phyloP scores from a whole-genome alignment of 2,888 invertebrate species.

The Dicranocentrus wangi region DNA sequence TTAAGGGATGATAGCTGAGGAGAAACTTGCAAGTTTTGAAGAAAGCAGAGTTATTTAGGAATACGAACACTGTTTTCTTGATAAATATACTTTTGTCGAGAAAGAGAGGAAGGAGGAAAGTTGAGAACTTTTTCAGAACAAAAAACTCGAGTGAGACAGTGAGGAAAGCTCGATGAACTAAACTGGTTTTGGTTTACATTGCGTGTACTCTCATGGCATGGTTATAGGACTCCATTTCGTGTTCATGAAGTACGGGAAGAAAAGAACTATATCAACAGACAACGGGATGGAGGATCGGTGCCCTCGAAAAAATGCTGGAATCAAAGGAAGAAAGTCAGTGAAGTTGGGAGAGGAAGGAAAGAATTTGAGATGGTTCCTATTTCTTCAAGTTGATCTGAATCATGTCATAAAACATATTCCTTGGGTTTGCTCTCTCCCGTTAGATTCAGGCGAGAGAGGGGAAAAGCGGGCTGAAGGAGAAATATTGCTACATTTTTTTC shows the following conservation, averaged over 20 bases:
- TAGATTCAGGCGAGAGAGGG: neutral
- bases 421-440: slow-evolving; percentile 10
- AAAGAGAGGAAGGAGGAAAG: slow-evolving; percentile 33
- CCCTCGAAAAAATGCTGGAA: neutral
- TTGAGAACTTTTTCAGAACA: slow-evolving; percentile 44
- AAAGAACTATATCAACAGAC: no score
- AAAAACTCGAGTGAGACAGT: neutral
- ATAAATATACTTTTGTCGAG: slow-evolving; percentile 29
- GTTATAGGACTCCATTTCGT: neutral
- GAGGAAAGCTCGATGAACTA: neutral
- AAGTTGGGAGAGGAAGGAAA: slow-evolving; percentile 26
- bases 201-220: slow-evolving; percentile 29
- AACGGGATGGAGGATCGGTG: no score
- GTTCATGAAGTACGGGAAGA: no score
- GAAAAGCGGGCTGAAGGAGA: neutral
- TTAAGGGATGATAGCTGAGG: slow-evolving; percentile 23
- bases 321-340: neutral
- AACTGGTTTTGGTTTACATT: slow-evolving; percentile 36
- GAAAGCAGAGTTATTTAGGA: slow-evolving; percentile 49
- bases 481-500: slow-evolving; percentile 46
- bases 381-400: slow-evolving; percentile 41
- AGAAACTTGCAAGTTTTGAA: slow-evolving; percentile 43
- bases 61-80: slow-evolving; percentile 26
- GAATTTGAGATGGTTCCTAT: slow-evolving; percentile 17
- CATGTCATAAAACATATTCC: slow-evolving; percentile 62